Base-by-base conservation (phyloP, 2,113 vertebrate genomes). In the Xiphophorus couchianus region DNA sequence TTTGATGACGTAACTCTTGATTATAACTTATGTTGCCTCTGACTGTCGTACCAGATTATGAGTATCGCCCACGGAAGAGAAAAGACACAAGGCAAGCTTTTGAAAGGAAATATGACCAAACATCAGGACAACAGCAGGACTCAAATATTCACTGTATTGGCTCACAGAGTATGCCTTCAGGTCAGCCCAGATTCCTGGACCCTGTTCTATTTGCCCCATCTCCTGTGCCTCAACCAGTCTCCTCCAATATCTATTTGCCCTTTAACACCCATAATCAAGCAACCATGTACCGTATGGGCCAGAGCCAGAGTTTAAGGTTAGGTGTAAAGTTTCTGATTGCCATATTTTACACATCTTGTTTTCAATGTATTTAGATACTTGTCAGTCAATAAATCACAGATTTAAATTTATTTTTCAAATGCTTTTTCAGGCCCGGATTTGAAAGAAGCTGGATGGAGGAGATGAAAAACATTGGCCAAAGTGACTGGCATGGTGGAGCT, bases 301-400 rank as follows among this genome's bases (percentile, higher is more conserved):
- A 22, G 8, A 39, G 13, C 84, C 92, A 94, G 71, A 87, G 85
- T 13, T 87, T 93, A 93, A 95, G 95, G 96, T 84, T 15, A 27
- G 54, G 25, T 70, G 25, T 69, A 81, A 35, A 31, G 5, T 51
- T 35, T 48, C 28, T 54, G 12, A 58, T 58, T 58, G 8, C 19
- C 3, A 62, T 30, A 17, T 62, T 62, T 29, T 15, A 63, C 29
- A 31, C 61, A 30, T 66, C 11, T 66, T 27, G n/a, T 44, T 66
- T 66, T 66, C 1, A 28, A 13, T 22, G 22, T 15, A 65, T 22
- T 25, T 5, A 33, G 17, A 42, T 42, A 42, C 51, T 58, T 58
- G 51, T 11, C 22, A 48, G 17, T 19, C 44, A 48, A 19, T 19
- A 17, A 48, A 48, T 48, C 25, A n/a, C 25, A 58, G 25, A 25